Evolutionary conservation across 2,888 invertebrate species (phyloP).

Genomic region (Folsomia candida): DNA sequence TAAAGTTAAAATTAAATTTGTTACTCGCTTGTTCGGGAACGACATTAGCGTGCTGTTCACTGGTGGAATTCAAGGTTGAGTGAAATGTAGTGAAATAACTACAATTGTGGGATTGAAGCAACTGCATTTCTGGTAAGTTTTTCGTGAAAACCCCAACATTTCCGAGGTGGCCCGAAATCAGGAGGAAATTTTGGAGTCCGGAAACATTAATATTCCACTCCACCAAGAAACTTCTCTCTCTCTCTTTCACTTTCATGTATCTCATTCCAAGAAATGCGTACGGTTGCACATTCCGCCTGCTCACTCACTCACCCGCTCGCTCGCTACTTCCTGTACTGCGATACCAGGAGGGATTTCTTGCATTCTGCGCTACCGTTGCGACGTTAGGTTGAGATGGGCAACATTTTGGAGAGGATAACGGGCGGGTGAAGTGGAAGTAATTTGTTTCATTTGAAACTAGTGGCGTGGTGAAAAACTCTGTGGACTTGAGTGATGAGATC

Average conservation of each 20-base stretch:
- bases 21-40: too few species aligned
- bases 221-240: not conserved
- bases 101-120: too few species aligned
- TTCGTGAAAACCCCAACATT: conserved; percentile 6
- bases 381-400: too few species aligned
- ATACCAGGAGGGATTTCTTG: not conserved
- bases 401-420: too few species aligned
- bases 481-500: not conserved
- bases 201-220: conserved; percentile 17
- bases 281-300: not conserved
- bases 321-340: too few species aligned
- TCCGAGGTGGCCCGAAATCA: conserved; percentile 8
- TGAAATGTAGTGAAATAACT: too few species aligned
- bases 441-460: not conserved
- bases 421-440: not conserved
- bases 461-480: not conserved
- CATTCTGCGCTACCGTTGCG: too few species aligned
- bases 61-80: too few species aligned
- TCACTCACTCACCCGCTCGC: too few species aligned
- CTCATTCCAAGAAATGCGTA: conserved; percentile 6
- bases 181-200: not conserved
- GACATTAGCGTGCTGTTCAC: too few species aligned
- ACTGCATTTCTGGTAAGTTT: not conserved
- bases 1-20: too few species aligned
- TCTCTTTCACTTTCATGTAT: not conserved